phyloP scores from a whole-genome alignment of 2,797 vertebrate species.

The Clarias laeviceps region DNA sequence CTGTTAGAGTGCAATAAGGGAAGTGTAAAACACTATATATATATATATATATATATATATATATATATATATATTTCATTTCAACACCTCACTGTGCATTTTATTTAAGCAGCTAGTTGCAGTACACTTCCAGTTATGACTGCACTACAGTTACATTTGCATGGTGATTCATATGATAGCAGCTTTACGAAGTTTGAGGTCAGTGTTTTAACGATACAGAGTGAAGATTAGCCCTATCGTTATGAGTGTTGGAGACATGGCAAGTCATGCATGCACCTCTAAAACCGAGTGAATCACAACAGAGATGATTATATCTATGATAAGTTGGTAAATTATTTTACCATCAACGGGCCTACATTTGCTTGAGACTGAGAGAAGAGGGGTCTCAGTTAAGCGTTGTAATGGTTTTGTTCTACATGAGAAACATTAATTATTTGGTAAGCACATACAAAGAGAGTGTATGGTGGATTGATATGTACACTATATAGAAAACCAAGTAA shows the following conservation, averaged over 20 bases:
- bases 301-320: neutral
- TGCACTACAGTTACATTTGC: conserved; percentile 21
- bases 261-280: conserved; percentile 9
- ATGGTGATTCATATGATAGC: conserved; percentile 23
- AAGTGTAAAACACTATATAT: neutral
- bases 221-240: conserved; percentile 6
- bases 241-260: conserved; percentile 13
- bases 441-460: neutral
- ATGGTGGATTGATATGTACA: neutral
- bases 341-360: neutral
- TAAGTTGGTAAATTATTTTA: neutral
- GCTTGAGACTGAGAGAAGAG: neutral
- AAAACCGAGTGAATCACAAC: conserved; percentile 5
- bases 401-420: neutral
- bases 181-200: conserved; percentile 2
- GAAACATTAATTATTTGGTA: neutral
- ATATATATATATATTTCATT: conserved; percentile 6
- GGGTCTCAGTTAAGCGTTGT: neutral
- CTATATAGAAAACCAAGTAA: neutral
- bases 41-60: no score
- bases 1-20: neutral
- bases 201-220: conserved; percentile 2
- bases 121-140: conserved; percentile 13
- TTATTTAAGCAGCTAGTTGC: neutral
- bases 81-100: neutral